Evolutionary conservation across 2,888 invertebrate species (phyloP).

Genomic region (Lysandra bellargus): DNA sequence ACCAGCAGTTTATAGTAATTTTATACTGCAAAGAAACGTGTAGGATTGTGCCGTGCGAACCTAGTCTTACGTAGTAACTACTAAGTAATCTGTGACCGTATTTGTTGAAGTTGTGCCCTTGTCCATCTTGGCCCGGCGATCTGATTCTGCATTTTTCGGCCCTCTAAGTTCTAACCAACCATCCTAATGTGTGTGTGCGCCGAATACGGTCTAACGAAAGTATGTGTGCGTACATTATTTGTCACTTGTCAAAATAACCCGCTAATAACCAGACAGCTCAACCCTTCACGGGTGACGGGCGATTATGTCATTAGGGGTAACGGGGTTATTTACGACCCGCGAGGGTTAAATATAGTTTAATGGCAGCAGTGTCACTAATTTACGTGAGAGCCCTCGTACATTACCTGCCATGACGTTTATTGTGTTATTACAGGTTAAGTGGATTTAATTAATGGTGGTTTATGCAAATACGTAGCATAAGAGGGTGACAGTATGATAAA

Average conservation of each 20-base stretch:
- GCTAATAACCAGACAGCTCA: constrained; percentile 28
- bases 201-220: not conserved
- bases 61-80: too few species aligned
- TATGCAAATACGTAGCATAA: not conserved
- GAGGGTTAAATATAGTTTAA: constrained; percentile 44
- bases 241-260: constrained; percentile 17
- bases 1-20: too few species aligned
- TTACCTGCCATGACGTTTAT: not conserved
- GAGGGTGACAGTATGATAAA: too few species aligned
- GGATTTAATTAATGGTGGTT: not conserved
- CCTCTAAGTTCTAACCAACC: too few species aligned
- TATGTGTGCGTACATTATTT: not conserved
- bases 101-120: too few species aligned
- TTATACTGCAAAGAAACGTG: too few species aligned
- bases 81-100: too few species aligned
- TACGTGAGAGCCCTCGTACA: constrained; percentile 13
- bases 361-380: constrained; percentile 17
- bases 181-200: not conserved
- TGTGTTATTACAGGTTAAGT: constrained; percentile 7
- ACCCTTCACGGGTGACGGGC: constrained; percentile 39
- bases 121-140: too few species aligned
- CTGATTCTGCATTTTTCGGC: too few species aligned
- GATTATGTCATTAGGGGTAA: constrained; percentile 38
- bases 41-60: too few species aligned
- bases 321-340: constrained; percentile 42